Percentiles rank a stretch among this genome's conserved stretches.
phyloP scores from a whole-genome alignment of 1,140 invertebrate genomes.

The Lasioglossum baleicum region DNA sequence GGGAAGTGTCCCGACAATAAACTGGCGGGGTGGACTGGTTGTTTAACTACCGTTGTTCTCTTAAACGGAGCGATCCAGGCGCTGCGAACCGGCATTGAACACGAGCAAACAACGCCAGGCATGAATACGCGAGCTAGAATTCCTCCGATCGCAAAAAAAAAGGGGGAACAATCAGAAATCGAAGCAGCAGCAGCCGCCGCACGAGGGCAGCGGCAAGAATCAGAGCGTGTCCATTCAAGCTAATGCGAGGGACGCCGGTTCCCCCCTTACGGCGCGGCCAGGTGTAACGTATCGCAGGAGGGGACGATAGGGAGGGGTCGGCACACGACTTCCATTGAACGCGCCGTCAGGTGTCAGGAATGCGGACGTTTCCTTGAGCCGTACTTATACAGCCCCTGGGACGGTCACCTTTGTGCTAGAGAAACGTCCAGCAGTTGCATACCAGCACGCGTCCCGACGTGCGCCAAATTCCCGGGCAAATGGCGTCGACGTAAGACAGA shows the following conservation, averaged over 20 bases:
- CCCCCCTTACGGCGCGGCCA: background rate
- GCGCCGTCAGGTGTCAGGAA: slow-evolving; percentile 52
- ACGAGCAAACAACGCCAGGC: background rate
- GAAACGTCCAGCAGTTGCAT: slow-evolving; percentile 26
- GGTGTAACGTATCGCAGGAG: slow-evolving; percentile 9
- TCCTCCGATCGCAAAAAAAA: background rate
- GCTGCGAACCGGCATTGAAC: background rate
- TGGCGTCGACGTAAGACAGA: slow-evolving; percentile 53
- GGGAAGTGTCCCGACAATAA: too few relatives aligned
- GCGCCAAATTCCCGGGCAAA: slow-evolving; percentile 47
- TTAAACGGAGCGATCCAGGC: background rate
- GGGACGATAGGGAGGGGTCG: background rate
- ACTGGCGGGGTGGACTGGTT: background rate
- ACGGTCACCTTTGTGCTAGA: slow-evolving; percentile 37
- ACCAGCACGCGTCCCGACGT: slow-evolving; percentile 33
- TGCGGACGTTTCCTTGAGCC: slow-evolving; percentile 34
- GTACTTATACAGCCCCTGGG: slow-evolving; percentile 1
- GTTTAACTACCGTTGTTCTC: background rate
- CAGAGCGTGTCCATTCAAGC: slow-evolving; percentile 14
- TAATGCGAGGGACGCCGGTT: background rate
- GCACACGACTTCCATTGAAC: slow-evolving; percentile 11
- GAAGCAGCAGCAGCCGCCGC: background rate
- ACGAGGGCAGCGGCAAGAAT: background rate
- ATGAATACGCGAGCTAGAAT: background rate
- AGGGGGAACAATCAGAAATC: slow-evolving; percentile 1